Percentiles rank a stretch among this genome's conserved stretches.
These are phyloP conservation scores for Oscheius sp. DNA, from an alignment of 2,888 invertebrate species.

Conservation along the genomic window DNA sequence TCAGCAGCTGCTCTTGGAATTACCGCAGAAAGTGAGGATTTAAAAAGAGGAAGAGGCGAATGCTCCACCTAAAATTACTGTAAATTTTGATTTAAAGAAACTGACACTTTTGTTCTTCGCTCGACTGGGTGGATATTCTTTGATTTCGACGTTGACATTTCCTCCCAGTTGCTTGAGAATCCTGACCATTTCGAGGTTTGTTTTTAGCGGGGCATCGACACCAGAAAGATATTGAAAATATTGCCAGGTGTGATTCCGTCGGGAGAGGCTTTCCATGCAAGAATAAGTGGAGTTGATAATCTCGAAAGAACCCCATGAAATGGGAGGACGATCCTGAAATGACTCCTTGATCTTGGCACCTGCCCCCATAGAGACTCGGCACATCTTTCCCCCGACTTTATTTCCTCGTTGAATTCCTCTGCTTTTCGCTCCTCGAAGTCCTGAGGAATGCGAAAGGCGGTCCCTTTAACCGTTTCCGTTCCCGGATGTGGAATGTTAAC, in stretches of 20 bases:
- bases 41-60: constrained; percentile 47
- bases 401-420: too few relatives aligned
- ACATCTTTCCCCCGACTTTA: too few relatives aligned
- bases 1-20: constrained; percentile 48
- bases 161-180: constrained; percentile 50
- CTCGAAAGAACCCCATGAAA: constrained; percentile 51
- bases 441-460: too few relatives aligned
- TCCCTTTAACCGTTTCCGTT: too few relatives aligned
- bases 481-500: too few relatives aligned
- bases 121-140: constrained; percentile 1
- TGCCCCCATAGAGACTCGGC: too few relatives aligned
- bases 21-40: constrained; percentile 49
- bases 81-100: neutral
- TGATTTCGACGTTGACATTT: constrained; percentile 47
- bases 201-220: constrained; percentile 49
- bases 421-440: too few relatives aligned
- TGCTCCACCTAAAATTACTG: constrained; percentile 27
- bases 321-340: constrained; percentile 45
- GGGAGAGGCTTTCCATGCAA: constrained; percentile 45
- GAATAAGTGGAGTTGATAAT: constrained; percentile 50
- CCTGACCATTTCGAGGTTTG: constrained; percentile 54
- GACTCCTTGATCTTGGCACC: too few relatives aligned
- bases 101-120: constrained; percentile 41
- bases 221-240: constrained; percentile 56
- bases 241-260: constrained; percentile 41